Percentiles rank a stretch among this genome's conserved stretches.
phyloP scores from a whole-genome alignment of 2,113 vertebrate species.

The Poicephalus gulielmi region DNA sequence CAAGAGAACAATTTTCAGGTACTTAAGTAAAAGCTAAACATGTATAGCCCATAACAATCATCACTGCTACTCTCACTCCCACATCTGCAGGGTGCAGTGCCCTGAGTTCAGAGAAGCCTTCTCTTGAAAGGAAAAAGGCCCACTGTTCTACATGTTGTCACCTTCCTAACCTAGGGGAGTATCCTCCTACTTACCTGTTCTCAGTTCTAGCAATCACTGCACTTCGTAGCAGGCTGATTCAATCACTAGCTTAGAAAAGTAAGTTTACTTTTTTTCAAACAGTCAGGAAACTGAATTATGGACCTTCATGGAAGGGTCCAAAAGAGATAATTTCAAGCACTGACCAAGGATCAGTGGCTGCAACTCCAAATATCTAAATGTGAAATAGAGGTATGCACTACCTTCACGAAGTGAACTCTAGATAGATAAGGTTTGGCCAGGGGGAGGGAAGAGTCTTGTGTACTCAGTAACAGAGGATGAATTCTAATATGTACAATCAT shows the following conservation, averaged over 20 bases:
- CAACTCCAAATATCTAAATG: not conserved
- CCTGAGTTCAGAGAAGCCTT: not conserved
- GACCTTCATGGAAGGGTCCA: not conserved
- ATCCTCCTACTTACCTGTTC: not conserved
- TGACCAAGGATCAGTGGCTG: not conserved
- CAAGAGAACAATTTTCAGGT: constrained; percentile 1
- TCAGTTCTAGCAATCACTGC: not conserved
- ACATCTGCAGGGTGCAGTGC: not conserved
- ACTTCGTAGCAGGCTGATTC: not conserved
- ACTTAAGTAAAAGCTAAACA: not conserved
- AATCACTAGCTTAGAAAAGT: not conserved
- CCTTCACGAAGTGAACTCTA: not conserved
- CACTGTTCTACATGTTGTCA: not conserved
- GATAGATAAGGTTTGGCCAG: not conserved
- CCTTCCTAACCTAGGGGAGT: not conserved
- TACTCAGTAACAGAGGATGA: not conserved
- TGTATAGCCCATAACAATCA: not conserved
- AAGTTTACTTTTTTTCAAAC: not conserved
- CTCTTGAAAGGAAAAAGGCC: not conserved
- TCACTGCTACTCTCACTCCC: not conserved
- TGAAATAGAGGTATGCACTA: not conserved
- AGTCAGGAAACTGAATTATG: not conserved
- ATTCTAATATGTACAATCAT: not conserved
- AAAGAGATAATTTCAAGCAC: not conserved
- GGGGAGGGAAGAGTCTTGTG: not conserved